Evolutionary conservation across 1,140 invertebrate genomes (phyloP).

Genomic region (Euura lappo): DNA sequence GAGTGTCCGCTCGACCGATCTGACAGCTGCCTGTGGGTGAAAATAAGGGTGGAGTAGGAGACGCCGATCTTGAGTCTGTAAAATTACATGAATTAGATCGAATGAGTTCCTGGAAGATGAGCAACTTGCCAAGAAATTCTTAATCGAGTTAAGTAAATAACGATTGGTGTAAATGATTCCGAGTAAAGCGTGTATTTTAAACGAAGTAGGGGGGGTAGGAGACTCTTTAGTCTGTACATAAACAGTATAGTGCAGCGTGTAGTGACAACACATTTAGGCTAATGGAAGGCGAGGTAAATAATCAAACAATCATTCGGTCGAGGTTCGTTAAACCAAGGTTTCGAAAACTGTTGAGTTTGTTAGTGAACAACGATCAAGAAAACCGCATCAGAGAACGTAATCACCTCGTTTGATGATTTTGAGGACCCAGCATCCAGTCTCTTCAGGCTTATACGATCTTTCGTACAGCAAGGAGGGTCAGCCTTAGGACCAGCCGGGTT

Average conservation of each 20-base stretch:
- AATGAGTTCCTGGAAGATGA: constrained; percentile 3
- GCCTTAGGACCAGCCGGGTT: neutral
- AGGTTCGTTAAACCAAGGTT: no score
- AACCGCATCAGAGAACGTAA: neutral
- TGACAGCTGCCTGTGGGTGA: no score
- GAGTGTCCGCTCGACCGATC: no score
- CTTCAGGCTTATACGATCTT: neutral
- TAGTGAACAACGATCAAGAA: neutral
- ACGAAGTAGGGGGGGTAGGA: neutral
- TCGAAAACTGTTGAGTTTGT: neutral
- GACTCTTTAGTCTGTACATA: neutral
- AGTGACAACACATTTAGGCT: neutral
- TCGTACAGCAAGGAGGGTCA: neutral
- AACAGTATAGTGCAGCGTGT: neutral
- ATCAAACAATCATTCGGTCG: neutral
- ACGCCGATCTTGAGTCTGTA: neutral
- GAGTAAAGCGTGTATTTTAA: neutral
- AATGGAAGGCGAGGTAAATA: constrained; percentile 9
- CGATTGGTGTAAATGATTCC: constrained; percentile 10
- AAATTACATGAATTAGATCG: neutral
- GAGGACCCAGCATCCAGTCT: neutral
- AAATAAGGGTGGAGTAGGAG: neutral
- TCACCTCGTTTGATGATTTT: constrained; percentile 2
- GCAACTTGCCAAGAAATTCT: neutral
- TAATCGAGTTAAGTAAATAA: constrained; percentile 10